Conservation (phyloP, 2,797 vertebrate species). For the Prionace glauca region DNA sequence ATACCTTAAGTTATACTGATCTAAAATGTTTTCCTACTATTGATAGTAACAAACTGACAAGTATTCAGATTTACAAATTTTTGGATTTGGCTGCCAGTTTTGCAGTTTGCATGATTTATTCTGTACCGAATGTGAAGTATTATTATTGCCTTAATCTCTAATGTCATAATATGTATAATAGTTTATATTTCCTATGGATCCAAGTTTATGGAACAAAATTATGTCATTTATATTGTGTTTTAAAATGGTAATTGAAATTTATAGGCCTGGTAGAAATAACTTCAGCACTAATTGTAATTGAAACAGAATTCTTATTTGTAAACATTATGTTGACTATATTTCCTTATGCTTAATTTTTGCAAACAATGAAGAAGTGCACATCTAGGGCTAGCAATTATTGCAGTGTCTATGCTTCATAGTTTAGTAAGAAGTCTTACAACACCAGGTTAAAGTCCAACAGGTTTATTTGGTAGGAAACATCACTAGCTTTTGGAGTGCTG, state of each 20-base stretch:
- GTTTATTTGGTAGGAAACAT: no score
- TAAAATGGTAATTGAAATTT: background rate
- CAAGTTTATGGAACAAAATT: no score
- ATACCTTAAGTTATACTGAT: background rate
- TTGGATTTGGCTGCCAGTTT: background rate
- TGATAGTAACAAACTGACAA: background rate
- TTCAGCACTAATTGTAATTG: no score
- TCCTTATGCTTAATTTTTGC: background rate
- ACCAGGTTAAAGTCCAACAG: no score
- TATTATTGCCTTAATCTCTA: background rate
- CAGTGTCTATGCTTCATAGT: background rate
- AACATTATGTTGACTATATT: background rate
- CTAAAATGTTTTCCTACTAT: background rate
- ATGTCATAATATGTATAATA: background rate
- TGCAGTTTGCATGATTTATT: background rate
- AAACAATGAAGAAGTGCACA: background rate
- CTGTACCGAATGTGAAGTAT: background rate
- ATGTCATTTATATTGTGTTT: background rate
- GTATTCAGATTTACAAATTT: background rate
- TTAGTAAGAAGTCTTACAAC: background rate
- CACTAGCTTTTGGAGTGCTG: no score
- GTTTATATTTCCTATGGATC: background rate
- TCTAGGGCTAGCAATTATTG: background rate
- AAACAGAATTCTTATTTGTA: background rate
- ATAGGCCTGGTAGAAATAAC: background rate